These are phyloP conservation scores for Spinus olivaceus DNA, from an alignment of 2,797 vertebrate species.

Conservation along the genomic window DNA sequence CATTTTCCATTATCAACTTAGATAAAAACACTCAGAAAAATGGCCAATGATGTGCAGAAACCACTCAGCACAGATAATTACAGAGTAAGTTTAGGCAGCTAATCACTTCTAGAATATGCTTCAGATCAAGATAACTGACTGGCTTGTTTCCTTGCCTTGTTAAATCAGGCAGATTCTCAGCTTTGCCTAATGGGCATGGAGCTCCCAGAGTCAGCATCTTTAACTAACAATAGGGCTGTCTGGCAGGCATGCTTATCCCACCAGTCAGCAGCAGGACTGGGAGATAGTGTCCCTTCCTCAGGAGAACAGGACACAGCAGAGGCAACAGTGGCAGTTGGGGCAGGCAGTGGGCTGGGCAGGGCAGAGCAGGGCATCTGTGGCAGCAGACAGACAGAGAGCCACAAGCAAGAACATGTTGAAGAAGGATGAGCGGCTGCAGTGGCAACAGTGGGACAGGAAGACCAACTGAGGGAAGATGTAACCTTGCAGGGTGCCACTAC, in stretches of 20 bases:
- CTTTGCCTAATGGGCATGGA: not conserved
- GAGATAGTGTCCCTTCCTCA: not conserved
- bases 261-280: not conserved
- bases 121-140: conserved; percentile 33
- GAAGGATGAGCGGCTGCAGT: fast-evolving
- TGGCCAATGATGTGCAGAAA: conserved; percentile 37
- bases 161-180: conserved; percentile 18
- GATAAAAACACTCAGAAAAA: conserved; percentile 59
- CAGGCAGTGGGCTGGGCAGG: not conserved
- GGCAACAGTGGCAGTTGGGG: fast-evolving
- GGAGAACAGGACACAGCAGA: not conserved
- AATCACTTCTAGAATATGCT: conserved; percentile 48
- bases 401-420: fast-evolving
- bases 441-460: fast-evolving
- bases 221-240: not conserved
- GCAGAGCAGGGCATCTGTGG: not conserved
- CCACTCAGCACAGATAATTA: conserved; percentile 51
- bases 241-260: not conserved
- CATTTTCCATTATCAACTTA: conserved; percentile 55
- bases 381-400: not conserved
- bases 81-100: conserved; percentile 40
- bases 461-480: fast-evolving
- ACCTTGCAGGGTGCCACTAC: not conserved
- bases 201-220: not conserved
- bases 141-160: conserved; percentile 39